These are phyloP conservation scores for Porites rus DNA, from an alignment of 92 coral and sea anemone species.

Conservation along the genomic window DNA sequence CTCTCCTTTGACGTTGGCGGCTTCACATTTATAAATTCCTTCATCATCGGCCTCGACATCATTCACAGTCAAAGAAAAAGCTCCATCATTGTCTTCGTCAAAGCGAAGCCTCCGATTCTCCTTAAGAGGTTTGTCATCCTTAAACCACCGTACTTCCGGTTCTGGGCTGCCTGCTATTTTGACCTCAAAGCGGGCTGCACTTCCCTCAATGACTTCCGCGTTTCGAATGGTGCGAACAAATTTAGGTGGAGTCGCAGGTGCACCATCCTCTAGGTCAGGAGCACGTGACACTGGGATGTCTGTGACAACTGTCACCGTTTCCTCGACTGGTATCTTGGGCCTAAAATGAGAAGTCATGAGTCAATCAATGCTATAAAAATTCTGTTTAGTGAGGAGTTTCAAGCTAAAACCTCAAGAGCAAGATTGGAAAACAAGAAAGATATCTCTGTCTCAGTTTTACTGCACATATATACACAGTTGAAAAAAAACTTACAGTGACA, in stretches of 20 bases:
- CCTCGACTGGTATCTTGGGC: slow-evolving; percentile 68
- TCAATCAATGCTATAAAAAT: background rate
- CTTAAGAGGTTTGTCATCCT: slow-evolving; percentile 72
- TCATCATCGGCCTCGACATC: slow-evolving; percentile 74
- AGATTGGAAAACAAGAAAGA: background rate
- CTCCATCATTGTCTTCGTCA: slow-evolving; percentile 76
- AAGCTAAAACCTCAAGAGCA: background rate
- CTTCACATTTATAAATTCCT: slow-evolving; percentile 82
- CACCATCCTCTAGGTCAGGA: slow-evolving; percentile 59
- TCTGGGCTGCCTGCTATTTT: slow-evolving; percentile 79
- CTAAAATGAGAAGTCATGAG: slow-evolving; percentile 2
- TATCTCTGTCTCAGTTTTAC: background rate
- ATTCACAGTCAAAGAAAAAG: slow-evolving; percentile 65
- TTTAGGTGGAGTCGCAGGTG: slow-evolving; percentile 74
- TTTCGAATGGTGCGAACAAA: slow-evolving; percentile 79
- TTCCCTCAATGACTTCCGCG: slow-evolving; percentile 90
- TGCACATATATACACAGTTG: background rate
- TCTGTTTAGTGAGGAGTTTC: background rate
- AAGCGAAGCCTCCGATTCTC: slow-evolving; percentile 72
- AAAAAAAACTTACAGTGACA: slow-evolving; percentile 60
- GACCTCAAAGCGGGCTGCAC: slow-evolving; percentile 88
- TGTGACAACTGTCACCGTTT: slow-evolving; percentile 63
- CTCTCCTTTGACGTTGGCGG: slow-evolving; percentile 68
- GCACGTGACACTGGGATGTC: slow-evolving; percentile 75
- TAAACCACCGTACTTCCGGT: slow-evolving; percentile 92